Evolutionary conservation across 92 coral and sea anemone genomes (phyloP), one percentile per base, ranked within the genome.

Genomic region (Phenganax stokvisi): DNA sequence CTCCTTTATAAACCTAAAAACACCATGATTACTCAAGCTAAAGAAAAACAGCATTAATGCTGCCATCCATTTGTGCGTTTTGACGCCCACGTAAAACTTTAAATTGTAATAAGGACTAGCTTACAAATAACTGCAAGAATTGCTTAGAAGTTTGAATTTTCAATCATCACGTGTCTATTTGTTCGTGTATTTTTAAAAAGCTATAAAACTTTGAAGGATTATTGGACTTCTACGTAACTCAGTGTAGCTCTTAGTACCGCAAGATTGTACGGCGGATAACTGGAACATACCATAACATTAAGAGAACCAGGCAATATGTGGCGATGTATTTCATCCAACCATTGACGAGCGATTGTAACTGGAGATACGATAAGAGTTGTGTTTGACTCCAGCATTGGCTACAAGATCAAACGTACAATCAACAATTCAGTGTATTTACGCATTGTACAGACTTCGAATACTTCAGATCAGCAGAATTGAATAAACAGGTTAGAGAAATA

Each of bases 351-450:
- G 72, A 93, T 93, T 56, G 97, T 85, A n/a, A 90, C 97, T 4
- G 98, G 98, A 78, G 98, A 93, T 70, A 93, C 92, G 75, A 93
- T 93, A 10, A 93, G 86, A 12, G 98, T 93, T 10, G 98, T 91
- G 16, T 89, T 79, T 25, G 98, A 93, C 80, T 90, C 89, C 15
- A 90, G 83, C 57, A 89, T 89, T 73, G 83, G 88, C 97, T 93
- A 55, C 66, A 61, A 87, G 62, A 72, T 13, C 28, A 9, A 65
- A 28, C 52, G 56, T n/a, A 60, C 8, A 47, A n/a, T 0, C 9
- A 28, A 30, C 29, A 29, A 29, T 28, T 15, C n/a, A 80, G 57
- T 29, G 47, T 37, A 37, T 1, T 5, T 1, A 37, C 3, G 47
- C 3, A 5, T 37, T 37, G 47, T 37, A 37, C 2, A 37, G 25